Conservation (phyloP, 2,797 vertebrate species). For the Neoniphon sammara region DNA sequence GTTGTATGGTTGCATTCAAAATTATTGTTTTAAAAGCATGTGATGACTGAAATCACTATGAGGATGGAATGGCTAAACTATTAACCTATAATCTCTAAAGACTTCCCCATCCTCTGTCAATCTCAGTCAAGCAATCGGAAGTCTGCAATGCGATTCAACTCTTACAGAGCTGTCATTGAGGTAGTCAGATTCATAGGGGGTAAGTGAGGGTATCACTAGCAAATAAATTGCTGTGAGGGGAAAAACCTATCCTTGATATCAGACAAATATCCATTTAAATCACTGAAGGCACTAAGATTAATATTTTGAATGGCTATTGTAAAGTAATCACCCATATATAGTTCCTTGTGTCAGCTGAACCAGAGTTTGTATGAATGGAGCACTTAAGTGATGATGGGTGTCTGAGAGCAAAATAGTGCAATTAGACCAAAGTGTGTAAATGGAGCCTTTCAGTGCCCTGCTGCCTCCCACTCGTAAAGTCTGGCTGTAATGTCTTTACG, state of each 20-base stretch:
- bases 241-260: constrained; percentile 48
- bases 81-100: constrained; percentile 5
- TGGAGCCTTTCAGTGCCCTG: constrained; percentile 79
- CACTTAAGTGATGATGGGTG: constrained; percentile 75
- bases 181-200: constrained; percentile 43
- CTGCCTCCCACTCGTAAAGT: constrained; percentile 76
- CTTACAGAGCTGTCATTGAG: constrained; percentile 51
- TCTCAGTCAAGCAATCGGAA: constrained; percentile 36
- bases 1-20: constrained; percentile 40
- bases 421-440: constrained; percentile 84
- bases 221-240: constrained; percentile 67
- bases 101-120: constrained; percentile 23
- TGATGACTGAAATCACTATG: constrained; percentile 35
- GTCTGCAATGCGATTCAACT: constrained; percentile 46
- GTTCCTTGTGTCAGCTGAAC: constrained; percentile 73
- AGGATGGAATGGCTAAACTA: constrained; percentile 26
- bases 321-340: constrained; percentile 74
- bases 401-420: constrained; percentile 76
- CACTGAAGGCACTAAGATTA: constrained; percentile 67
- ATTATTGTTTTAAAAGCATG: constrained; percentile 31
- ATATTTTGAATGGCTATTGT: constrained; percentile 77
- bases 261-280: constrained; percentile 68
- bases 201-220: constrained; percentile 66
- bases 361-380: constrained; percentile 78
- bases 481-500: constrained; percentile 69